Conservation (phyloP, 2,888 invertebrate species). For the Gastracanthus pulcherrimus region DNA sequence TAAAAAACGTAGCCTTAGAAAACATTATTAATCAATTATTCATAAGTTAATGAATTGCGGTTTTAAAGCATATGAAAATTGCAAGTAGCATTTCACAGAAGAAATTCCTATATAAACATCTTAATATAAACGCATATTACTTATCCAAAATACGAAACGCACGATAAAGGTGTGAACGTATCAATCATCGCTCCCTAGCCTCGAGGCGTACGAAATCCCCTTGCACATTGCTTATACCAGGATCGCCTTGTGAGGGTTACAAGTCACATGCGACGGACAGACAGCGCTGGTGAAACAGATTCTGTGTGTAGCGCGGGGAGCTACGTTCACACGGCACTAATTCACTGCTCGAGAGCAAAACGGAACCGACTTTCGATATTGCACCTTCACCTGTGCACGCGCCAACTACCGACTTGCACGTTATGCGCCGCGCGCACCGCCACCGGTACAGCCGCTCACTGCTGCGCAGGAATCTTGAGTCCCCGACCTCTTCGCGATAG, state of each 20-base stretch:
- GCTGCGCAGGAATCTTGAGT: too few relatives aligned
- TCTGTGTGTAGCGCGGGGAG: background rate
- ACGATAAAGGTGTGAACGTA: background rate
- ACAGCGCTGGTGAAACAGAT: background rate
- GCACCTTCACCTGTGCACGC: constrained; percentile 69
- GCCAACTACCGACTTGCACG: constrained; percentile 39
- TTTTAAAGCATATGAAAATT: too few relatives aligned
- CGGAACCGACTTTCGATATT: constrained; percentile 71
- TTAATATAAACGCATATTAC: background rate
- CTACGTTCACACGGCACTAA: constrained; percentile 67
- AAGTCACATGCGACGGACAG: background rate
- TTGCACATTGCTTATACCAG: too few relatives aligned
- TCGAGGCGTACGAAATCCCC: background rate
- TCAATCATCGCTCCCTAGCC: background rate
- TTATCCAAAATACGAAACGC: too few relatives aligned
- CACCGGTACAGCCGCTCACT: background rate
- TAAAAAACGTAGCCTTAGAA: too few relatives aligned
- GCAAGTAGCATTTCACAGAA: too few relatives aligned
- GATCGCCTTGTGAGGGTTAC: too few relatives aligned
- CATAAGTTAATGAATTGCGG: too few relatives aligned
- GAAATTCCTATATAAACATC: too few relatives aligned
- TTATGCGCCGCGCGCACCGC: constrained; percentile 48
- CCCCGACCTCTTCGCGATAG: background rate
- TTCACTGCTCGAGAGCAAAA: constrained; percentile 64
- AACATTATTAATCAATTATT: too few relatives aligned